Evolutionary conservation across 2,113 vertebrate genomes (phyloP).

Genomic region (Aramus guarauna): DNA sequence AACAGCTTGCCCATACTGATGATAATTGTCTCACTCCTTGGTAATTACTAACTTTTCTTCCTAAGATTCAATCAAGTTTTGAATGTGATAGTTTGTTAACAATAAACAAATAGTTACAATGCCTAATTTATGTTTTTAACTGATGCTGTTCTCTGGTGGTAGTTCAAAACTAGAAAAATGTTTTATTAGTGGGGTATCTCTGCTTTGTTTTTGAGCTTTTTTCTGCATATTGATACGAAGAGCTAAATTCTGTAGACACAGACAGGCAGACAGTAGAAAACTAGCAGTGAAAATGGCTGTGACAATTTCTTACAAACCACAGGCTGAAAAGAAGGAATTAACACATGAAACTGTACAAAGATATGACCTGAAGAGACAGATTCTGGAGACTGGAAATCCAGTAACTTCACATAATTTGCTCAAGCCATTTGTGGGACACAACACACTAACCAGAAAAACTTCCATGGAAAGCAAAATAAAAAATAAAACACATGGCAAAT

Average conservation of each 20-base stretch:
- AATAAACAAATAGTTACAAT: not conserved
- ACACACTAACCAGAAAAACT: not conserved
- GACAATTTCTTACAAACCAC: not conserved
- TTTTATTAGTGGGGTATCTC: not conserved
- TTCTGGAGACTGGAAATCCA: not conserved
- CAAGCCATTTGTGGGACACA: not conserved
- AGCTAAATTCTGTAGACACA: not conserved
- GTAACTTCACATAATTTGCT: not conserved
- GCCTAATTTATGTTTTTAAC: not conserved
- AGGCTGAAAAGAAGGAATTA: not conserved
- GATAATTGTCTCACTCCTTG: not conserved
- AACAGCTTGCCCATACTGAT: not conserved
- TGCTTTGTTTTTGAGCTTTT: not conserved
- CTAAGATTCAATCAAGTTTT: not conserved
- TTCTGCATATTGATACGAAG: not conserved
- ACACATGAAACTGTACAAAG: not conserved
- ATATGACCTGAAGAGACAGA: not conserved
- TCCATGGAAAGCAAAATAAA: not conserved
- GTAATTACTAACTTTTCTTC: not conserved
- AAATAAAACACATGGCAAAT: not conserved
- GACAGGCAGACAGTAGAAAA: not conserved
- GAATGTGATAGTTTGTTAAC: not conserved
- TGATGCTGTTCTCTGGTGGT: not conserved
- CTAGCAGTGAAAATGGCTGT: not conserved
- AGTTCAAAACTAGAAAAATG: not conserved